Evolutionary conservation across 2,888 invertebrate species (phyloP), one percentile per base, ranked within the genome.

Genomic region (Hypomecis atomaria): DNA sequence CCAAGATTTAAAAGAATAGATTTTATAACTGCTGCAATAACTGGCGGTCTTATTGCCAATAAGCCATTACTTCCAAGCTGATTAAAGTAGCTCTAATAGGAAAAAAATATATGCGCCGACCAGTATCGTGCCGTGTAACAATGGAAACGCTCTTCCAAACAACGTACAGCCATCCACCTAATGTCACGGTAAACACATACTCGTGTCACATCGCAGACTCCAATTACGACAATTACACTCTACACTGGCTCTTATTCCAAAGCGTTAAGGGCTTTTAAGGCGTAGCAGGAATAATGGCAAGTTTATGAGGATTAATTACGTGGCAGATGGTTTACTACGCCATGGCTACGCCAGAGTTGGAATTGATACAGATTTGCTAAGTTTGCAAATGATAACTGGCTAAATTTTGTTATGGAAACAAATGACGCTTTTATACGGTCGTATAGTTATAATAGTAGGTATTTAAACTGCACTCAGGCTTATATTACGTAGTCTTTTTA

Each of bases 161-260:
- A 58, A 66, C 65, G 54, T 63, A 67, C 45, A 66, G 77, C 74
- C 77, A 80, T 81, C 79, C 78, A 77, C 71, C 75, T 84, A 85
- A 87, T 85, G 82, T 71, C 66, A 67, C 75, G 73, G 83, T 88
- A 83, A 87, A 86, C 83, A 85, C 88, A 85, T 76, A 78, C 78
- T 79, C 84, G 81, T 85, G 88, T 88, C 72, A 74, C 76, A 65
- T 66, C 70, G 56, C 67, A 67, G 73, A 71, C 62, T 65, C 72
- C 74, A 75, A 84, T 86, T 86, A 84, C 53, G 49, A 36, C 45
- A 56, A 47, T 62, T 52, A 62, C 37, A 61, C 57, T 9, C 37
- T 33, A 67, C 49, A 37, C 44, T 23, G 40, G 34, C 43, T 60
- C 6, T 52, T 53, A 54, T 48, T 33, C 0, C 10, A 10, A 4